These are phyloP conservation scores for Peucedramus taeniatus DNA, from an alignment of 2,113 vertebrate species.

Conservation along the genomic window DNA sequence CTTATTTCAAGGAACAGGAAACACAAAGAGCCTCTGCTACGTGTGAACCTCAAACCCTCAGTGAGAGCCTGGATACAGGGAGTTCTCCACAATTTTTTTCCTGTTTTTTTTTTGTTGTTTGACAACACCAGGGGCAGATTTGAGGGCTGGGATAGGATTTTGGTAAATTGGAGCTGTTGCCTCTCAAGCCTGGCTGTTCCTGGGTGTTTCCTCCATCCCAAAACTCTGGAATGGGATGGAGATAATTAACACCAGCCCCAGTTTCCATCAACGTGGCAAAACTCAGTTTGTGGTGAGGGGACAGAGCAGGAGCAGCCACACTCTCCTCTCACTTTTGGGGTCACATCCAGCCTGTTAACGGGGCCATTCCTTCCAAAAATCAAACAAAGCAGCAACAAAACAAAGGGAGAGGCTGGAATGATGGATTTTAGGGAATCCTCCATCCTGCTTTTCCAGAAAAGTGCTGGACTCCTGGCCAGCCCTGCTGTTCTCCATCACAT, in stretches of 20 bases:
- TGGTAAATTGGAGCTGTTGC: rapidly evolving
- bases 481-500: not conserved
- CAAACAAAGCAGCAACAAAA: not conserved
- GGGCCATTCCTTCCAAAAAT: not conserved
- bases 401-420: not conserved
- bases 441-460: not conserved
- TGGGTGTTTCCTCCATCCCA: not conserved
- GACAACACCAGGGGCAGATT: not conserved
- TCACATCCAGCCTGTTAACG: not conserved
- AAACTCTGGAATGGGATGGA: not conserved
- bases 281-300: not conserved
- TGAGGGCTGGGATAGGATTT: not conserved
- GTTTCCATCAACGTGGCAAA: not conserved
- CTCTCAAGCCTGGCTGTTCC: not conserved
- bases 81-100: not conserved
- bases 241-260: not conserved
- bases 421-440: not conserved
- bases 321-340: not conserved
- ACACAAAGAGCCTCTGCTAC: not conserved
- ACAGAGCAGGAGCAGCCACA: not conserved
- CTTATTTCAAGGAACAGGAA: not conserved
- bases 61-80: rapidly evolving
- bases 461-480: not conserved
- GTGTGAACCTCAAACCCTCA: not conserved
- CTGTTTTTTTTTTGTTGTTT: not conserved